Evolutionary conservation across 2,797 vertebrate species (phyloP).

Genomic region (Melanotaenia boesemani): DNA sequence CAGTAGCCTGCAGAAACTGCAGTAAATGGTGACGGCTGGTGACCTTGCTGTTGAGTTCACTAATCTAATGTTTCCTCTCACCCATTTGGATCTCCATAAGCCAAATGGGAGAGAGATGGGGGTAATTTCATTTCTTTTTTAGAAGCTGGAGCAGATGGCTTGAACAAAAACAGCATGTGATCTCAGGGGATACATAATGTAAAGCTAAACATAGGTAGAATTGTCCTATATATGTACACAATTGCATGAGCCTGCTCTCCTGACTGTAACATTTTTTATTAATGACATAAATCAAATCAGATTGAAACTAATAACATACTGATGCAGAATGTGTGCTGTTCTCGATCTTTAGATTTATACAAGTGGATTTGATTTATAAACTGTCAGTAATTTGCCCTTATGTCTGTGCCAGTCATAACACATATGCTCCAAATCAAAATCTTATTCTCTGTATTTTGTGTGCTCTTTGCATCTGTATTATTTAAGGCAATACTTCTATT

Average conservation of each 20-base stretch:
- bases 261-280: constrained; percentile 31
- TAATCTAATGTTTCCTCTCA: constrained; percentile 67
- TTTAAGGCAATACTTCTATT: background rate
- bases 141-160: constrained; percentile 67
- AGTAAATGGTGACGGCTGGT: constrained; percentile 52
- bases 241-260: constrained; percentile 1
- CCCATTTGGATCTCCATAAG: constrained; percentile 56
- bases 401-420: background rate
- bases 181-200: constrained; percentile 45
- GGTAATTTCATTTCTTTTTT: constrained; percentile 65
- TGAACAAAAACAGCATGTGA: constrained; percentile 28
- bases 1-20: constrained; percentile 49
- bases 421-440: constrained; percentile 2
- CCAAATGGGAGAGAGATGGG: constrained; percentile 42
- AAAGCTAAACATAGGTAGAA: constrained; percentile 8
- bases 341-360: constrained; percentile 9
- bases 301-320: constrained; percentile 8
- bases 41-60: constrained; percentile 69
- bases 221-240: constrained; percentile 12
- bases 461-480: background rate
- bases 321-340: background rate
- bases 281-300: constrained; percentile 3
- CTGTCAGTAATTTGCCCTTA: background rate
- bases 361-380: constrained; percentile 9
- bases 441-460: background rate